Evolutionary conservation across 2,888 invertebrate species (phyloP), one percentile per base, ranked within the genome.

Genomic region (Lasioglossum marginatum): DNA sequence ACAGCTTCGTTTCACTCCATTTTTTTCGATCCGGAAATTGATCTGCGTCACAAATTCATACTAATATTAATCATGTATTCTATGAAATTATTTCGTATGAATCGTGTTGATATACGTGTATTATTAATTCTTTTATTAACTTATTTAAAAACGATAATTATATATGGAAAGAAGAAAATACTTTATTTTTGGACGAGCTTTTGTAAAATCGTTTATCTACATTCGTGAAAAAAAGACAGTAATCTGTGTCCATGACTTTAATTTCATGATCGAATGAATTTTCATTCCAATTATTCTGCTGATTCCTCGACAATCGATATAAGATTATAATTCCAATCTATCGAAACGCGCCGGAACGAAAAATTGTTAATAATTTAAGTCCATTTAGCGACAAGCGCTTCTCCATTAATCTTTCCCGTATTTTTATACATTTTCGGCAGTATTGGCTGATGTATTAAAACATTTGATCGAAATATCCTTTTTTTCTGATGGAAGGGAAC

Each of bases 251-350:
- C 37, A 34, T 37, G 23, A 68, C n/a, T 37, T 37, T 68, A 68
- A 68, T 68, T 68, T 68, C 68, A 68, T 12, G 68, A 23, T 23
- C 23, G 68, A 68, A 10, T 23, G 68, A 68, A 37, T 23, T 37
- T 23, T 37, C 37, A 68, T 23, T 63, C 31, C 63, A 37, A 43
- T 40, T 19, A 43, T 45, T 76, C 45, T 14, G 27, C 27, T 12
- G 19, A n/a, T 60, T 40, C 60, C 37, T 27, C 40, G 19, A 27
- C 40, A 27, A 43, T 27, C n/a, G 27, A 10, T 37, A 10, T n/a
- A 43, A 40, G 40, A 60, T 40, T 63, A 60, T 40, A 70, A 68
- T 68, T 68, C 2, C 68, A 68, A 68, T 63, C 63, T 31, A 63
- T 63, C 31, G 31, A 5, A 70, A 70, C 23, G 40, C 37, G 14